phyloP scores from a whole-genome alignment of 2,888 invertebrate genomes.

The Blastobasis adustella region DNA sequence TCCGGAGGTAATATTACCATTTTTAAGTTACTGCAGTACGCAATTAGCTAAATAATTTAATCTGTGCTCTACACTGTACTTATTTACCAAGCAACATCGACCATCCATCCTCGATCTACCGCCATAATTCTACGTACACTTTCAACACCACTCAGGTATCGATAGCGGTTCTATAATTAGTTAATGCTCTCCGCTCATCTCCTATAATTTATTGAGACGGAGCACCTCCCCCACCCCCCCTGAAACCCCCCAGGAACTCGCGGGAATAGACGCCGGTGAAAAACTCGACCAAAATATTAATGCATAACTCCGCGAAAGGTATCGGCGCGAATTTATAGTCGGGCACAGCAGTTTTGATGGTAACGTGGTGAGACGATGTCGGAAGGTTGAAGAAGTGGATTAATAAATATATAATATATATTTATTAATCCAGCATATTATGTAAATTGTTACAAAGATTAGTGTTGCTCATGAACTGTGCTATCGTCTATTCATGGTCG shows the following conservation, averaged over 20 bases:
- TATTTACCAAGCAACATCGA: too few relatives aligned
- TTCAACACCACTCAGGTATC: conserved; percentile 40
- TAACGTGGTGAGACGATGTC: conserved; percentile 3
- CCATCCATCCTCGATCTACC: too few relatives aligned
- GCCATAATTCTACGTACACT: too few relatives aligned
- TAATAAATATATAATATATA: background rate
- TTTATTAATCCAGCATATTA: too few relatives aligned
- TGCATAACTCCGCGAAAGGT: conserved; percentile 60
- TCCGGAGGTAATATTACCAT: too few relatives aligned
- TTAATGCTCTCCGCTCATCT: conserved; percentile 69
- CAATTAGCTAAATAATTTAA: too few relatives aligned
- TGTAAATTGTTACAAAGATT: background rate
- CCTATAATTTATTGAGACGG: conserved; percentile 72
- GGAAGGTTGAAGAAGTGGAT: background rate
- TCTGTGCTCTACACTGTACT: too few relatives aligned
- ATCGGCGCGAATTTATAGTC: conserved; percentile 43
- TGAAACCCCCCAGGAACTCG: conserved; percentile 31
- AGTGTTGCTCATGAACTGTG: too few relatives aligned
- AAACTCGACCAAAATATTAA: conserved; percentile 74
- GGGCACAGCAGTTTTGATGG: conserved; percentile 32
- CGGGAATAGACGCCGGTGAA: conserved; percentile 69
- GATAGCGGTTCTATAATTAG: conserved; percentile 60
- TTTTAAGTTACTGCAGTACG: too few relatives aligned
- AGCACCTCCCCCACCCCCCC: conserved; percentile 42
- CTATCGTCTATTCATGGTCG: too few relatives aligned